These are phyloP conservation scores for Numenius phaeopus DNA, from an alignment of 2,797 vertebrate species.

Conservation along the genomic window DNA sequence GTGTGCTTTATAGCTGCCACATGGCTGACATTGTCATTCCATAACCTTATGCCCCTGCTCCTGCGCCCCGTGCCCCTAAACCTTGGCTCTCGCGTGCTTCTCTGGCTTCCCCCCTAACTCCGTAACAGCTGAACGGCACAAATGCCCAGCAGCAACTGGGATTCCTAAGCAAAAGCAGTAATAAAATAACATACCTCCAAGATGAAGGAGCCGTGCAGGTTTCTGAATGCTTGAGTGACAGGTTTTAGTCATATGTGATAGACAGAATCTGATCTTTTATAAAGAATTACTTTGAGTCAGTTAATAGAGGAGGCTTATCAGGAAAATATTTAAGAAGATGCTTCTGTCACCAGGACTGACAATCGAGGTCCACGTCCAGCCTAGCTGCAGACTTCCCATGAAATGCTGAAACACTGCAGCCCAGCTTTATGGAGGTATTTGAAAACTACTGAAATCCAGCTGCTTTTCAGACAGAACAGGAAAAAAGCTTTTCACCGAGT, in stretches of 20 bases:
- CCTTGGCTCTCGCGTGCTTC: conserved; percentile 38
- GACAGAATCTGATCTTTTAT: conserved; percentile 33
- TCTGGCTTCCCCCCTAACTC: conserved; percentile 17
- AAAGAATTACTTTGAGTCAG: conserved; percentile 10
- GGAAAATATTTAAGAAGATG: conserved; percentile 51
- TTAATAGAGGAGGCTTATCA: conserved; percentile 13
- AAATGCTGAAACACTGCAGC: background rate
- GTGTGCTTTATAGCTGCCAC: conserved; percentile 49
- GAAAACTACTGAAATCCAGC: background rate
- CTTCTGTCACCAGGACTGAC: background rate
- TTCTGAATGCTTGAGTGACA: conserved; percentile 59
- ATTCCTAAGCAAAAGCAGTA: conserved; percentile 66
- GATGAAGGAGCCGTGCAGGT: conserved; percentile 32
- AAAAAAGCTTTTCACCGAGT: background rate
- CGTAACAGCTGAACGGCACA: conserved; percentile 74
- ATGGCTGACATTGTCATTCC: conserved; percentile 51
- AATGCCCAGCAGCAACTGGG: conserved; percentile 69
- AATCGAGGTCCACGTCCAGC: background rate
- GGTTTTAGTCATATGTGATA: conserved; percentile 4
- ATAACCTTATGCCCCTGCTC: conserved; percentile 45
- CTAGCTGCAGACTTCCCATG: background rate
- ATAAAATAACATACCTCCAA: conserved; percentile 42
- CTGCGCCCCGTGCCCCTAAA: conserved; percentile 33
- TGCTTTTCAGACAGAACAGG: background rate
- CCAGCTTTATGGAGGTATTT: background rate